Conservation (phyloP, 2,888 invertebrate genomes). For the Trichopria drosophilae region DNA sequence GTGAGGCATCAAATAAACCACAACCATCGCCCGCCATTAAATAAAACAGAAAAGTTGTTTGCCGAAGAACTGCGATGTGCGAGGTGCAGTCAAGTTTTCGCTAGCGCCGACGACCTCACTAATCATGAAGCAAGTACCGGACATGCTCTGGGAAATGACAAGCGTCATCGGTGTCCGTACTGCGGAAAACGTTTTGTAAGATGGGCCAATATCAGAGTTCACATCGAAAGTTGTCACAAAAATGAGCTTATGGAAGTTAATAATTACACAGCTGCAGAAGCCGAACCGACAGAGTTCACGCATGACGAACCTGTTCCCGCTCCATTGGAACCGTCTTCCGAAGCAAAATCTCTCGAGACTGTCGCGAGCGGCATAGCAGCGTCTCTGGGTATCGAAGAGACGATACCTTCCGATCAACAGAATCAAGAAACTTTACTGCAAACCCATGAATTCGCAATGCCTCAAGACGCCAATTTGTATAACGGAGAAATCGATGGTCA, state of each 20-base stretch:
- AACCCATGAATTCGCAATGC: constrained; percentile 42
- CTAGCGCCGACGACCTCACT: constrained; percentile 44
- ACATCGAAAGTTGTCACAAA: constrained; percentile 49
- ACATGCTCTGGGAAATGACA: constrained; percentile 47
- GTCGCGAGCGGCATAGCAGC: constrained; percentile 65
- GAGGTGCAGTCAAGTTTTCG: constrained; percentile 47
- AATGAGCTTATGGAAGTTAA: constrained; percentile 37
- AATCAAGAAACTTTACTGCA: constrained; percentile 41
- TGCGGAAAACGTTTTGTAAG: constrained; percentile 75
- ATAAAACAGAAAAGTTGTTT: not conserved
- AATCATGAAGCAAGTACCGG: constrained; percentile 50
- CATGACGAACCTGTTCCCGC: constrained; percentile 38
- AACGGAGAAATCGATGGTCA: constrained; percentile 56
- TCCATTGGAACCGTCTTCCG: constrained; percentile 60
- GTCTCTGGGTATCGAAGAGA: constrained; percentile 62
- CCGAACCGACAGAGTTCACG: constrained; percentile 24
- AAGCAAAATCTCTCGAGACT: constrained; percentile 62
- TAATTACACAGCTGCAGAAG: constrained; percentile 11
- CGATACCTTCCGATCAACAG: constrained; percentile 65
- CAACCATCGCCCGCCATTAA: constrained; percentile 51
- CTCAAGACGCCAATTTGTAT: constrained; percentile 41
- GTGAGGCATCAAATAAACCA: constrained; percentile 73
- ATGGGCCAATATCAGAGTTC: constrained; percentile 67
- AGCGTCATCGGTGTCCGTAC: constrained; percentile 67
- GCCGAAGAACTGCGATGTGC: constrained; percentile 45